Evolutionary conservation across 2,797 vertebrate genomes (phyloP), one percentile per base, ranked within the genome.

Genomic region (Carduelis carduelis): DNA sequence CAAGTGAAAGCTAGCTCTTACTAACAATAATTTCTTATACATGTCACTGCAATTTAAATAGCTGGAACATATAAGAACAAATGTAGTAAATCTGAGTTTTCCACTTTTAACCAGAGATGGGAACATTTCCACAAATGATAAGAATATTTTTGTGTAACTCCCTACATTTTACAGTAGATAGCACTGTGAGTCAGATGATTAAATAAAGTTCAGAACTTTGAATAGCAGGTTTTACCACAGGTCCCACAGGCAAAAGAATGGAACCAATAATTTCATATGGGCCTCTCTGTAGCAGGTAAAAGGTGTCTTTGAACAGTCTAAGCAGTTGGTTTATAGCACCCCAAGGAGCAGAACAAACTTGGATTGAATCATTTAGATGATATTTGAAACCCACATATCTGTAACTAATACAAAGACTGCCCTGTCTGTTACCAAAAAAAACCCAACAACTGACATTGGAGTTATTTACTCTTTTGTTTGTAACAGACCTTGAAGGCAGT

Each of bases 131-230:
- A 79, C 30, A 93, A 93, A 72, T 43, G 1, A 26, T 61, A 78
- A 90, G 47, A 79, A 66, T 11, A 56, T 82, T 75, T 92, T 81
- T 28, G 35, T 93, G 81, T 85, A 96, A 87, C 78, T 93, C n/a
- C 71, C 68, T 81, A 17, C 21, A 85, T 87, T 91, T 90, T 94
- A 94, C 87, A 93, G 86, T 57, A 92, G 89, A 92, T 93, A 94
- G 89, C 78, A 96, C 78, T 92, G 64, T 85, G 71, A 96, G 49
- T 95, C 89, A 96, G 92, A 85, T 90, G 64, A 85, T 95, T 83
- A 87, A 87, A 92, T 69, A 53, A 85, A 92, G 35, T 92, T 89
- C 55, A 75, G 68, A 91, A 92, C 37, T 93, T 91, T 1, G 1
- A 96, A 32, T 19, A 69, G 28, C 21, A 85, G 14, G 3, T 77